Evolutionary conservation across 2,113 vertebrate species (phyloP).

Genomic region (Mesoclemmys tuberculata): DNA sequence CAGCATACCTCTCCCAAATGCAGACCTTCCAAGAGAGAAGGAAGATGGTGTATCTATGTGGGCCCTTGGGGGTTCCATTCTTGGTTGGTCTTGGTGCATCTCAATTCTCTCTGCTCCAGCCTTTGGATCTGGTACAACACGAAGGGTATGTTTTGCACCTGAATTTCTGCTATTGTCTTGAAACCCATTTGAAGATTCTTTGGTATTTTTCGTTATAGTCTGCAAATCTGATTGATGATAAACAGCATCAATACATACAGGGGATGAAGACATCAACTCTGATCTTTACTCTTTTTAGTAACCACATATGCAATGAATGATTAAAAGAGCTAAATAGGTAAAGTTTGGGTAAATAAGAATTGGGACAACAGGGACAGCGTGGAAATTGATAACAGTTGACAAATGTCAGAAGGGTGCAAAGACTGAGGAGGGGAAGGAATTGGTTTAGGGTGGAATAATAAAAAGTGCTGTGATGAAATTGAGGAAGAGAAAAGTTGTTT

Average conservation of each 20-base stretch:
- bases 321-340: neutral
- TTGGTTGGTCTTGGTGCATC: neutral
- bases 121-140: neutral
- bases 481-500: neutral
- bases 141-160: neutral
- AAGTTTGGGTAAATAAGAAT: neutral
- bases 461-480: neutral
- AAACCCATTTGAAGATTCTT: neutral
- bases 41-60: fast-evolving
- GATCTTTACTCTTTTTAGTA: neutral
- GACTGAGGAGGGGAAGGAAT: neutral
- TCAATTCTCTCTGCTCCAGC: neutral
- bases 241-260: neutral
- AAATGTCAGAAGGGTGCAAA: neutral
- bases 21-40: neutral
- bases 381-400: neutral
- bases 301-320: fast-evolving
- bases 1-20: conserved; percentile 15
- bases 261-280: neutral
- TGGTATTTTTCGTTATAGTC: conserved; percentile 41
- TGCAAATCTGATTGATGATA: conserved; percentile 75
- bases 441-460: neutral
- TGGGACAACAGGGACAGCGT: neutral
- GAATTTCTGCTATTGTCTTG: neutral
- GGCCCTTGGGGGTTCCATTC: fast-evolving